These are phyloP conservation scores for Cettia cetti DNA, from an alignment of 2,113 vertebrate genomes.

Conservation along the genomic window DNA sequence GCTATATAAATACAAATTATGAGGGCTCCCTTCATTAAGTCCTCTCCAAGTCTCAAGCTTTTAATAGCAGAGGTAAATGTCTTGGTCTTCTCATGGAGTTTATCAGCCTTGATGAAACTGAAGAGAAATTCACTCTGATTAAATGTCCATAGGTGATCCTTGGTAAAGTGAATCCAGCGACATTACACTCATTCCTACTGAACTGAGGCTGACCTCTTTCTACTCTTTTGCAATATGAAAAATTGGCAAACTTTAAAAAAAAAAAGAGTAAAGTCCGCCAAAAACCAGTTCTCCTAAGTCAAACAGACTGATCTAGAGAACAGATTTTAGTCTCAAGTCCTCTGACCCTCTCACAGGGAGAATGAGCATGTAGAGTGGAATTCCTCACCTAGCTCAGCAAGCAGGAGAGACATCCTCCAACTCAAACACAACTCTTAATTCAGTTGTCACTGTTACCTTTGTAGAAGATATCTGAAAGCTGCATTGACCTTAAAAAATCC, in stretches of 20 bases:
- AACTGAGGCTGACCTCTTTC: constrained; percentile 1
- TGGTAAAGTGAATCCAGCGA: neutral
- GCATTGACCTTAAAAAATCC: neutral
- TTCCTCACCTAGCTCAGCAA: neutral
- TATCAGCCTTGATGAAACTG: constrained; percentile 22
- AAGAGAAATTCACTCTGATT: constrained; percentile 20
- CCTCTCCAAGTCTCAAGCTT: neutral
- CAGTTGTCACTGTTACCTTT: neutral
- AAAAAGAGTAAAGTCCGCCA: too few species aligned
- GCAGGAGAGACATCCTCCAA: neutral
- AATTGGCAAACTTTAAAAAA: neutral
- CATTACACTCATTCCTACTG: neutral
- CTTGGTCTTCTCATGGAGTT: constrained; percentile 15
- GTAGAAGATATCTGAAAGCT: neutral
- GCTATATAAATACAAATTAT: constrained; percentile 11
- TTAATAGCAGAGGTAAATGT: constrained; percentile 14
- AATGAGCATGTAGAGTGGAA: neutral
- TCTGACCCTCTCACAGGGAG: neutral
- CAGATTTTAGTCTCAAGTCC: neutral
- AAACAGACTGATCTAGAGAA: neutral
- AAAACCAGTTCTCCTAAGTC: neutral
- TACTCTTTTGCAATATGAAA: neutral
- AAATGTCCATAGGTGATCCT: neutral
- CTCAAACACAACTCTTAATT: neutral
- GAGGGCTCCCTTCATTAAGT: neutral